Evolutionary conservation across 2,113 vertebrate species (phyloP).

Genomic region (Labeo rohita): DNA sequence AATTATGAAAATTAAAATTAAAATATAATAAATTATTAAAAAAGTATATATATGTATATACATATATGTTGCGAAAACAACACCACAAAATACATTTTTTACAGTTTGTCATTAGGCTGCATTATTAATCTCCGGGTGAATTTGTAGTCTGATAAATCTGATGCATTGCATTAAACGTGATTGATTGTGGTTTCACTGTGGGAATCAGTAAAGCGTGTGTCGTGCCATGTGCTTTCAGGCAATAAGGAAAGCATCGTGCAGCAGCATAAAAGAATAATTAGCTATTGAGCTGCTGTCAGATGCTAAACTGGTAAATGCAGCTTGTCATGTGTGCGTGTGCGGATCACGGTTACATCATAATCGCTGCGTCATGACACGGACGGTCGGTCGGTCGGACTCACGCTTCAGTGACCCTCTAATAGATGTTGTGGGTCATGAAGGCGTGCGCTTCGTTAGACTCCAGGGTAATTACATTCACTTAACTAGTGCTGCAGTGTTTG

Average conservation of each 20-base stretch:
- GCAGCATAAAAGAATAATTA: conserved; percentile 4
- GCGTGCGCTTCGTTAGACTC: neutral
- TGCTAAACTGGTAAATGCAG: neutral
- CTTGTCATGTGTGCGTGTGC: neutral
- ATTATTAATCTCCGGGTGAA: neutral
- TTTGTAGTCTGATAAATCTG: neutral
- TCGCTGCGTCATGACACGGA: neutral
- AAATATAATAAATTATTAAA: too few species aligned
- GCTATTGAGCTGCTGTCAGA: neutral
- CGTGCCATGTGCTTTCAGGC: neutral
- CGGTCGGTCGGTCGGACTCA: neutral
- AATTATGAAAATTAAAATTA: too few species aligned
- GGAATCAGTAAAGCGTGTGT: neutral
- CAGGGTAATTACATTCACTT: conserved; percentile 21
- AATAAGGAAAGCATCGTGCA: neutral
- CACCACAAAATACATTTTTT: neutral
- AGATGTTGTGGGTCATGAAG: conserved; percentile 18
- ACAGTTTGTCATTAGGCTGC: neutral
- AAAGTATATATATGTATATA: too few species aligned
- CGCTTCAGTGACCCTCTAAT: neutral
- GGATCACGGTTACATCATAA: neutral
- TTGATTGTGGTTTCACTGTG: neutral
- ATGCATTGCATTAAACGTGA: neutral
- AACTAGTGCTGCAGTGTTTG: neutral
- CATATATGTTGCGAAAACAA: neutral